These are phyloP conservation scores for Perca fluviatilis DNA, from an alignment of 2,113 vertebrate genomes.

Conservation along the genomic window DNA sequence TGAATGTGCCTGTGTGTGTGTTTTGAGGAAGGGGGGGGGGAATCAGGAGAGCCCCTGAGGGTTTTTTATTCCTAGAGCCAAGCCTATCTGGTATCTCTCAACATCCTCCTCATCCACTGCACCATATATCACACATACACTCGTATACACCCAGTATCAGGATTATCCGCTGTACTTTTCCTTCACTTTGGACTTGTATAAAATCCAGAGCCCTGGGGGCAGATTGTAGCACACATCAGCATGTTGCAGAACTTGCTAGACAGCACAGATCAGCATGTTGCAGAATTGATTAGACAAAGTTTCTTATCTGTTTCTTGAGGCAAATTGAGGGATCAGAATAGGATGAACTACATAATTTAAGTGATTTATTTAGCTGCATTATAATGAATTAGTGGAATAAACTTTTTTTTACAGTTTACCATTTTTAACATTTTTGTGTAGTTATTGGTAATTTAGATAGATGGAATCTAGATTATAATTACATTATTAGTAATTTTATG, in stretches of 20 bases:
- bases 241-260: conserved; percentile 77
- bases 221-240: conserved; percentile 78
- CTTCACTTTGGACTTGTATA: conserved; percentile 67
- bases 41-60: conserved; percentile 68
- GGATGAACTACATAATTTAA: conserved; percentile 37
- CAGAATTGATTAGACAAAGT: conserved; percentile 69
- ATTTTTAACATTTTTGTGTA: not conserved
- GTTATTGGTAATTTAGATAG: not conserved
- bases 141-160: conserved; percentile 48
- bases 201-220: conserved; percentile 62
- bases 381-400: not conserved
- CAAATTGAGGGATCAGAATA: conserved; percentile 50
- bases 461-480: not conserved
- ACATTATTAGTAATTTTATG: not conserved
- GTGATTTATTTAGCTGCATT: conserved; percentile 7
- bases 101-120: conserved; percentile 69
- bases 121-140: conserved; percentile 65
- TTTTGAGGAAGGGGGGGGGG: conserved; percentile 59
- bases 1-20: conserved; percentile 42
- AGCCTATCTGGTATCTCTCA: conserved; percentile 78
- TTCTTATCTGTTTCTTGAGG: conserved; percentile 64
- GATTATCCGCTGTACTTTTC: conserved; percentile 64
- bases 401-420: not conserved
- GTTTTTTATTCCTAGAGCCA: conserved; percentile 69
- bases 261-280: conserved; percentile 79